Evolutionary conservation across 1,140 invertebrate genomes (phyloP).

Genomic region (Harlomillsia oculata): DNA sequence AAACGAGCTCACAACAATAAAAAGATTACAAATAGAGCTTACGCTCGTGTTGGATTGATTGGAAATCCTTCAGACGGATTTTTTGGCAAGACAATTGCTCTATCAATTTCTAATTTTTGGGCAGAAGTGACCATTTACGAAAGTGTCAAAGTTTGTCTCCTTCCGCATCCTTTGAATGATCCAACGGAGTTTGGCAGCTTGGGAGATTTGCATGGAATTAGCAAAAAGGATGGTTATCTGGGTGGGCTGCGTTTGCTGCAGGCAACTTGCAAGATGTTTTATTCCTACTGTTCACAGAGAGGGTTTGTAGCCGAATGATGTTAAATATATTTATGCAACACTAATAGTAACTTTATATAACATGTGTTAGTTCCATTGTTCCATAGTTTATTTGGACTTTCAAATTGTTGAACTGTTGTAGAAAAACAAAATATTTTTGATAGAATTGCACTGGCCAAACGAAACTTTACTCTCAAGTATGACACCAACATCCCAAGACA

Average conservation of each 20-base stretch:
- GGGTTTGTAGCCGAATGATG: conserved; percentile 29
- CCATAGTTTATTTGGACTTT: too few species aligned
- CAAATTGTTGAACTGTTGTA: too few species aligned
- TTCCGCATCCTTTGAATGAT: conserved; percentile 38
- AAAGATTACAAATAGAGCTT: conserved; percentile 33
- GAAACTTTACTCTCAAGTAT: conserved; percentile 39
- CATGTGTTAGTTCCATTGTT: too few species aligned
- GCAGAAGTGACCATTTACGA: conserved; percentile 38
- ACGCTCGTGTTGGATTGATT: conserved; percentile 38
- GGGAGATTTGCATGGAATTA: conserved; percentile 37
- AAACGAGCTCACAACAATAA: not conserved
- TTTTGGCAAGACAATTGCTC: conserved; percentile 38
- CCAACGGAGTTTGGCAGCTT: conserved; percentile 39
- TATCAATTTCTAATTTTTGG: conserved; percentile 39
- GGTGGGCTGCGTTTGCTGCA: conserved; percentile 38
- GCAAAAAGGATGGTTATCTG: conserved; percentile 37
- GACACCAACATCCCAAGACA: conserved; percentile 40
- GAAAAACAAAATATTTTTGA: too few species aligned
- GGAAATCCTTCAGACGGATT: conserved; percentile 40
- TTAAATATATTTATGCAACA: too few species aligned
- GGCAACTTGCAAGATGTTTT: conserved; percentile 40
- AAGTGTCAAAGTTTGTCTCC: conserved; percentile 34
- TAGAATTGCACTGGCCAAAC: conserved; percentile 36
- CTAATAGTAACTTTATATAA: too few species aligned
- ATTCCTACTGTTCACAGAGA: conserved; percentile 36